phyloP scores from a whole-genome alignment of 2,888 invertebrate species.

The Oxyteleia sp. region DNA sequence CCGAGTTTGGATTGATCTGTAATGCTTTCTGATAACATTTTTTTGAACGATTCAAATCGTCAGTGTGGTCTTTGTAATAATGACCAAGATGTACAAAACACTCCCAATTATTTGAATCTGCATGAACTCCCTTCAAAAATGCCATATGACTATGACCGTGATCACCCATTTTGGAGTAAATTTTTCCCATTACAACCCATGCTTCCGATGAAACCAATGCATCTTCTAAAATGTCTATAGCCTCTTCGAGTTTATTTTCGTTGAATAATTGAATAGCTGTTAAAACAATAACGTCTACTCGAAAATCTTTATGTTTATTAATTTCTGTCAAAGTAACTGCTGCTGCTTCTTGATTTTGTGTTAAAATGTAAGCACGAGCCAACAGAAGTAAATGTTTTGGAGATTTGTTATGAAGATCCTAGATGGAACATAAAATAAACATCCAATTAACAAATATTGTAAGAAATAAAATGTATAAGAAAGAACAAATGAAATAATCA shows the following conservation, averaged over 20 bases:
- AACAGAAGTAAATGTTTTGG: constrained; percentile 79
- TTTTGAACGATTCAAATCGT: constrained; percentile 92
- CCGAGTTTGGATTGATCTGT: constrained; percentile 91
- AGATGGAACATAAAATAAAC: constrained; percentile 72
- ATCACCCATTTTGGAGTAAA: constrained; percentile 89
- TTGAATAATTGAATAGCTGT: constrained; percentile 88
- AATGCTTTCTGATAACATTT: constrained; percentile 95
- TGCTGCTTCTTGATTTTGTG: constrained; percentile 86
- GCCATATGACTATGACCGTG: constrained; percentile 90
- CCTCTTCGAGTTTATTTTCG: constrained; percentile 89
- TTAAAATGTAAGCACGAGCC: constrained; percentile 86
- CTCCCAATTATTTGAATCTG: constrained; percentile 92
- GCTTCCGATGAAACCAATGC: constrained; percentile 88
- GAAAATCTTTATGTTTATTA: constrained; percentile 78
- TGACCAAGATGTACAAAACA: constrained; percentile 93
- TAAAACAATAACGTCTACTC: constrained; percentile 86
- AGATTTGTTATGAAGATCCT: constrained; percentile 72
- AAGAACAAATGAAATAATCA: too few species aligned
- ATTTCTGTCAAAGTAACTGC: constrained; percentile 84
- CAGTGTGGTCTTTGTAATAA: constrained; percentile 90
- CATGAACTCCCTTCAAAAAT: constrained; percentile 90
- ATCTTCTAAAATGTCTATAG: constrained; percentile 88
- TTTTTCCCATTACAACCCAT: constrained; percentile 89
- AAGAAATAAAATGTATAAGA: constrained; percentile 13
- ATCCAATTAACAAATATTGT: constrained; percentile 25